Conservation (phyloP, 2,113 vertebrate species). For the Psophia crepitans region DNA sequence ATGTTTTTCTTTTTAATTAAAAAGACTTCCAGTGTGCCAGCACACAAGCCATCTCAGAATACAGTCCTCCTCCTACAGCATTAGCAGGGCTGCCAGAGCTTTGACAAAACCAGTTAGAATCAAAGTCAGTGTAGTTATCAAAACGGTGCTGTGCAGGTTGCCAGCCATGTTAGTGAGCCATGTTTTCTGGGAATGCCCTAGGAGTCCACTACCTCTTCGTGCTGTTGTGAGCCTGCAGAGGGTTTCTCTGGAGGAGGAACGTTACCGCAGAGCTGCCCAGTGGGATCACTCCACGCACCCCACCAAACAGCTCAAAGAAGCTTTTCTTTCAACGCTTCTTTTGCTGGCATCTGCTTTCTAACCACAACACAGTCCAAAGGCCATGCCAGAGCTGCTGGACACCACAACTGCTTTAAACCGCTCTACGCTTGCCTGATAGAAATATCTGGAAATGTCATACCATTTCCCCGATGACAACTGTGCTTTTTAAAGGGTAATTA, state of each 20-base stretch:
- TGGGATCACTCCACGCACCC: neutral
- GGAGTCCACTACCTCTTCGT: neutral
- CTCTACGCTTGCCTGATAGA: neutral
- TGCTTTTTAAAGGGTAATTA: neutral
- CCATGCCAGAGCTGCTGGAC: neutral
- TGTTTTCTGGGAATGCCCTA: neutral
- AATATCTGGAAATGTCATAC: neutral
- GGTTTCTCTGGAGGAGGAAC: neutral
- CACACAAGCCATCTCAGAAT: neutral
- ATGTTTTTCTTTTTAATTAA: neutral
- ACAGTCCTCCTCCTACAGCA: neutral
- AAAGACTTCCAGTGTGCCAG: neutral
- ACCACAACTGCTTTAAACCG: neutral
- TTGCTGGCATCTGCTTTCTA: neutral
- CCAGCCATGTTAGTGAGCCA: neutral
- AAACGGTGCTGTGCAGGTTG: neutral
- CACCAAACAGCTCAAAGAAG: neutral
- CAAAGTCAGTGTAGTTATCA: neutral
- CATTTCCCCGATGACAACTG: fast-evolving
- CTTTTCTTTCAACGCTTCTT: neutral
- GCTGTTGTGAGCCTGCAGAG: neutral
- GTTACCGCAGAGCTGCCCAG: neutral
- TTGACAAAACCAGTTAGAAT: neutral
- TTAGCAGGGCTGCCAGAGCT: neutral
- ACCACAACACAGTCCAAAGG: neutral